Evolutionary conservation across 2,888 invertebrate species (phyloP), one percentile per base, ranked within the genome.

Genomic region (Drosophila neotestacea): DNA sequence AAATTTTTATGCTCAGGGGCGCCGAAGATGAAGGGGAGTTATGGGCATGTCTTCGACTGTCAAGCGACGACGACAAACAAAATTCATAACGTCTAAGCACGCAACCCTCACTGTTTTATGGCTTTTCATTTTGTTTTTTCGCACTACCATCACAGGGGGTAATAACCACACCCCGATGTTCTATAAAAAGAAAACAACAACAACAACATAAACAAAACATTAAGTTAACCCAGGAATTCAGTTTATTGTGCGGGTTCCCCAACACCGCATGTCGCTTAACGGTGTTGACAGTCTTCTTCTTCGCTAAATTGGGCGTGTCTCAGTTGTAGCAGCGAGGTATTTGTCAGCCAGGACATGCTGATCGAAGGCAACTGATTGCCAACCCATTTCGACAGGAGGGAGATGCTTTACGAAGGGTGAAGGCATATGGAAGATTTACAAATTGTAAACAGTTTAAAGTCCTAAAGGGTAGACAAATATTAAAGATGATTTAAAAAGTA

Each of bases 31-130:
- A 11, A 48, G 13, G 13, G 38, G 34, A 39, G 47, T 68, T 66
- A 61, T 52, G 55, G 59, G 34, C 67, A 68, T 13, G 64, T 64
- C 63, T 58, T 22, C 42, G 61, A 28, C 38, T 67, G 73, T 62
- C 60, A 60, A 47, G 70, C 65, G 60, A 61, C 47, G 66, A 70
- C 59, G 71, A 60, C 39, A 73, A 73, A 51, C 72, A 60, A 85
- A 89, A 78, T 88, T 85, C 84, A 85, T 86, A 88, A 78, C 62
- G 66, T 80, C 72, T 69, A 60, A 83, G 60, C 85, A 85, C 90
- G 90, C 85, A 78, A 85, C 80, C 61, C 68, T 69, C 47, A 54
- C 46, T 75, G 60, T 89, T 85, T 85, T 89, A 85, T 65, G 42
- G 54, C 63, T 47, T 61, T 79, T 82, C 79, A 56, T 79, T 79